phyloP scores from a whole-genome alignment of 2,113 vertebrate genomes.

The Pao palembangensis region DNA sequence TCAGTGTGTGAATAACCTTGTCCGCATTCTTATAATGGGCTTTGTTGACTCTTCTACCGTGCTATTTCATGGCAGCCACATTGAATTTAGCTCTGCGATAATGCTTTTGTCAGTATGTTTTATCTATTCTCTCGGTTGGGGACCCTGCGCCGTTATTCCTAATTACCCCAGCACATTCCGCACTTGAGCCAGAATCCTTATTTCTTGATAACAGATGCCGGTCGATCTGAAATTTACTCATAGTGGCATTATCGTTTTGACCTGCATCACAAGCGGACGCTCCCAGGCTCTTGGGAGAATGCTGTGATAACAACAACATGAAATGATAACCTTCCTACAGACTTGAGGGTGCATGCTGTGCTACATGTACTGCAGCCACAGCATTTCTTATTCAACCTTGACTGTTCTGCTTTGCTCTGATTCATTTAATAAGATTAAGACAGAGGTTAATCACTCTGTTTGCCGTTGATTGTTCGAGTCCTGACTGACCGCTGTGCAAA shows the following conservation, averaged over 20 bases:
- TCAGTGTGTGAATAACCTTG: slow-evolving; percentile 60
- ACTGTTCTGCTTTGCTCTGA: slow-evolving; percentile 61
- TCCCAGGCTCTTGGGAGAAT: slow-evolving; percentile 59
- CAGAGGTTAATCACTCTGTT: slow-evolving; percentile 68
- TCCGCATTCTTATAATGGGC: slow-evolving; percentile 41
- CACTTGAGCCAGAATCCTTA: slow-evolving; percentile 64
- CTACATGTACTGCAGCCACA: slow-evolving; percentile 59
- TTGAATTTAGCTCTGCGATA: slow-evolving; percentile 62
- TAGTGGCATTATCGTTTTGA: slow-evolving; percentile 62
- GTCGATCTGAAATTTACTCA: slow-evolving; percentile 69
- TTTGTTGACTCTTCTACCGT: slow-evolving; percentile 52
- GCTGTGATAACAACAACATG: slow-evolving; percentile 67
- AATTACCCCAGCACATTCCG: slow-evolving; percentile 65
- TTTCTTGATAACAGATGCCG: slow-evolving; percentile 64
- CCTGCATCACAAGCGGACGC: slow-evolving; percentile 47
- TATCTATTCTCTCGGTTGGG: slow-evolving; percentile 68
- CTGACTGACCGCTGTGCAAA: slow-evolving; percentile 41
- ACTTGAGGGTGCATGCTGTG: slow-evolving; percentile 66
- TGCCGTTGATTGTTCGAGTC: slow-evolving; percentile 46
- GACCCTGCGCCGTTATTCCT: slow-evolving; percentile 59
- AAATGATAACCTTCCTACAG: slow-evolving; percentile 69
- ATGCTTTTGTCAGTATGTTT: slow-evolving; percentile 68
- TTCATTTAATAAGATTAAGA: slow-evolving; percentile 66
- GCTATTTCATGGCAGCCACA: slow-evolving; percentile 63
- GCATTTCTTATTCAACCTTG: slow-evolving; percentile 68